Percentiles rank a stretch among this genome's conserved stretches.
These are phyloP conservation scores for Trichonephila clavata DNA, from an alignment of 1,140 invertebrate species.

Conservation along the genomic window DNA sequence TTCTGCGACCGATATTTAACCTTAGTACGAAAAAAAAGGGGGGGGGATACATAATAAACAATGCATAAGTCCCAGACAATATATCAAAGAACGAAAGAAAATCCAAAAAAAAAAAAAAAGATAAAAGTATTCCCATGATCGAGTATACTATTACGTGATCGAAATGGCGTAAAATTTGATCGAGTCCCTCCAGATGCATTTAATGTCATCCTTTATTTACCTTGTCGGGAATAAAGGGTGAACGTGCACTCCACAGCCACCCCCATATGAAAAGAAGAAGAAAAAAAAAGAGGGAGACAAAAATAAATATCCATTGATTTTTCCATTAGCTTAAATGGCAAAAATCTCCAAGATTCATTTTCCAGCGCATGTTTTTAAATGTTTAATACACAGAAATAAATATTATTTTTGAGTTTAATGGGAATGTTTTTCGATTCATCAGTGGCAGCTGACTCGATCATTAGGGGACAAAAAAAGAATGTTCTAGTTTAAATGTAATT, in stretches of 20 bases:
- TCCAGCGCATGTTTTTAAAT: background rate
- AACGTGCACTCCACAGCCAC: background rate
- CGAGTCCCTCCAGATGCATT: slow-evolving; percentile 37
- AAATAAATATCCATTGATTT: slow-evolving; percentile 47
- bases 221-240: slow-evolving; percentile 26
- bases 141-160: slow-evolving; percentile 32
- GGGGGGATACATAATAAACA: background rate
- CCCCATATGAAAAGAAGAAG: too few relatives aligned
- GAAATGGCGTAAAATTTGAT: slow-evolving; percentile 34
- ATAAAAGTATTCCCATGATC: background rate
- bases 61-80: background rate
- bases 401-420: background rate
- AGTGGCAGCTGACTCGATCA: background rate
- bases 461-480: background rate
- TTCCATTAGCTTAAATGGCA: slow-evolving; percentile 48
- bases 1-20: background rate
- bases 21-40: background rate
- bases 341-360: background rate
- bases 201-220: slow-evolving; percentile 63
- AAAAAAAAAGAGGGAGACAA: background rate
- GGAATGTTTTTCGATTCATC: background rate
- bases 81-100: background rate
- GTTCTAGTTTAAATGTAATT: too few relatives aligned
- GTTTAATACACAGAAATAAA: background rate
- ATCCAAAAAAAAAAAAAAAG: background rate